Base-by-base conservation (phyloP, 2,797 vertebrate species). In the Gymnothorax javanicus region DNA sequence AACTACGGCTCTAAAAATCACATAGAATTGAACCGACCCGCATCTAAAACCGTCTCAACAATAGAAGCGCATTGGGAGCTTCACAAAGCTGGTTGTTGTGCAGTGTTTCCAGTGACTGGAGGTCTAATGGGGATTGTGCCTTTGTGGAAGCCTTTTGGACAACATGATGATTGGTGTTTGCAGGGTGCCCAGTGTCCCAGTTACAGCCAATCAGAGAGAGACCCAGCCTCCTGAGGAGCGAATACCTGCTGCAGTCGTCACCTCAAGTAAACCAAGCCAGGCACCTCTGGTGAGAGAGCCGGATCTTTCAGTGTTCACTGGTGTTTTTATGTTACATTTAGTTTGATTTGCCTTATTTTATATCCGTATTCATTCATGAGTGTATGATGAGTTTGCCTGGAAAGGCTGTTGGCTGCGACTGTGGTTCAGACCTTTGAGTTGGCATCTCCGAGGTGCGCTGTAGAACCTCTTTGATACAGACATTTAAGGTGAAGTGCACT, bases 221-320 rank as follows among this genome's bases (percentile, higher is more conserved):
- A 92, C 92, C 58, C 94, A 91, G 57, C 94, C 90, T 83, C 88
- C 89, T 54, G 87, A 91, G 88, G 96, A 97, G 92, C 95, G 95
- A 91, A 94, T 93, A 89, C 92, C 95, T 89, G 92, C 92, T 67
- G 87, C 93, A 25, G 89, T 95, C 60, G 90, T 92, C 88, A 92
- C 96, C 83, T 95, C 95, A 60, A 94, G 94, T 90, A 94, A 93
- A 94, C 96, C 94, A 0, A 91, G 96, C 90, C 96, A 96, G 90
- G 88, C 92, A 81, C 87, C 92, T 91, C 91, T 88, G 90, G 97
- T 98, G 95, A 94, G 97, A 95, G 23, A 25, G n/a, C 6, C 2
- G 2, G 17, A 1, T 84, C 27, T 52, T 20, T 43, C 9, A 4
- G n/a, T 83, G 82, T 7, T 56, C 27, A 17, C 12, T 4, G 27